Base-by-base conservation (phyloP, 2,888 invertebrate genomes). In the Hecatera dysodea region DNA sequence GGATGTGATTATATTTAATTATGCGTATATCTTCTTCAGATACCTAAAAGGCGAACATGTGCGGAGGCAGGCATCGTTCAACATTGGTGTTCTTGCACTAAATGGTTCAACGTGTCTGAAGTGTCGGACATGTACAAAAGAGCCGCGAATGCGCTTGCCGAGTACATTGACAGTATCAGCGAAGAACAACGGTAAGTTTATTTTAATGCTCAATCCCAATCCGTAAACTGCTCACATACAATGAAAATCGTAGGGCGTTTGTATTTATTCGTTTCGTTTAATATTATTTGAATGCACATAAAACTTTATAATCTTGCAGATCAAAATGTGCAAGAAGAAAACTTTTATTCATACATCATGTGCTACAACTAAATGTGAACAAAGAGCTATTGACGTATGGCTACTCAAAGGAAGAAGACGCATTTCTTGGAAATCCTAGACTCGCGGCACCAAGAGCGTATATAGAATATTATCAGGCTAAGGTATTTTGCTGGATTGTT, bases 21-120 rank as follows among this genome's bases (percentile, higher is more conserved):
- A 29, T 29, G 6, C 29, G 29, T 29, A n/a, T 44, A 24, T 8
- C 9, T 55, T 50, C 22, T 22, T 22, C 86, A 97, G 97, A 97
- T 98, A 75, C 98, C 98, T 0, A 87, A 93, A 19, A 97, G 97
- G 76, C 96, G 99, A 36, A 98, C 98, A 11, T 99, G 99, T 90
- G 96, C 97, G 5, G 97, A 98, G 90, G 99, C 99, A 0, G 98
- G 97, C 72, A 98, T 99, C 72, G 98, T 98, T 90, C 97, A 99
- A 0, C 99, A 99, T 91, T 99, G 99, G 99, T 99, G 99, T 90
- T 97, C 98, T 3, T 99, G 99, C 89, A 95, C 99, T 1, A 96
- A 97, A 27, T 99, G 99, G 99, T 92, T 96, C 78, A 94, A 96
- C 63, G 92, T 98, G 0, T 90, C 97, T 2, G 72, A 93, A 0